Base-by-base conservation (phyloP, 1,140 invertebrate genomes). In the Drosophila arizonae region DNA sequence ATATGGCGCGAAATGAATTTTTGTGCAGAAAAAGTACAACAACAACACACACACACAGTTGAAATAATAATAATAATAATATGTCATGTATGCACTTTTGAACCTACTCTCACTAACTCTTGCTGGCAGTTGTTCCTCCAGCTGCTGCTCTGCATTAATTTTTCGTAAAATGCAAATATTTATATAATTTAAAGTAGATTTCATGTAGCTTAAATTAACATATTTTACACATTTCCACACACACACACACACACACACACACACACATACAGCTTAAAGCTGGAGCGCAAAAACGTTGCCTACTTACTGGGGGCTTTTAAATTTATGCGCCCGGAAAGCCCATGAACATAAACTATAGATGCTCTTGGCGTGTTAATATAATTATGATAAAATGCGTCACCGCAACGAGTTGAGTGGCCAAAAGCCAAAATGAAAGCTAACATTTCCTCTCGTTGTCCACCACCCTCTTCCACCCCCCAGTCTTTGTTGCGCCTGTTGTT, bases 321-420 rank as follows among this genome's bases (percentile, higher is more conserved):
- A 84, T 82, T 72, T 76, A 79, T 81, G 61, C 66, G 50, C 58
- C 41, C 4, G 36, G 36, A 45, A n/a, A 43, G 26, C 26, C 63
- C 46, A 68, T 67, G 41, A 72, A 68, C 70, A 72, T 72, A 68
- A 72, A 72, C 70, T 72, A 72, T 72, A 61, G 56, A 54, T 24
- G 70, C 71, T 69, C 43, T 57, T 39, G 69, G 71, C 55, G 76
- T 88, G 72, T 77, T 87, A 87, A 88, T 88, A 77, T 87, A 87
- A 87, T 87, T 87, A 87, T 87, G 82, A 87, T 87, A 87, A 88
- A 87, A 87, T 87, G 72, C 82, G 82, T 87, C 79, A 88, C 79
- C 82, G 84, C 84, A 87, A 86, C 82, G 81, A 87, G 82, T 87
- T 87, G 82, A 87, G 77, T 87, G 84, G 79, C 79, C 81, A 69